Base-by-base conservation (phyloP, 2,888 invertebrate species). In the Pseudococcus viburni region DNA sequence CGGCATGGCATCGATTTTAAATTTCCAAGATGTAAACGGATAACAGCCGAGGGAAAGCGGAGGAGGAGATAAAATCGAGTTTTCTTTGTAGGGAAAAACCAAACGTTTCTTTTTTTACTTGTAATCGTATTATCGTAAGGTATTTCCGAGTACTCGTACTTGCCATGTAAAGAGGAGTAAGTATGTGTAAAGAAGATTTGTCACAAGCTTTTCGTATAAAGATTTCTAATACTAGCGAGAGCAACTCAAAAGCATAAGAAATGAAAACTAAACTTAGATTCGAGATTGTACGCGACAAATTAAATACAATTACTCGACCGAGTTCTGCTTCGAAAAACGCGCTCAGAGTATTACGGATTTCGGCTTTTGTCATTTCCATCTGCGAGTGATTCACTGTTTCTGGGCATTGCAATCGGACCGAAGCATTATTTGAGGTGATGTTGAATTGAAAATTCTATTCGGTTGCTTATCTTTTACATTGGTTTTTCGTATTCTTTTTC, bases 231-330 rank as follows among this genome's bases (percentile, higher is more conserved):
- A 42, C 42, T 42, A 8, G 42, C 42, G 42, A 42, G 42, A 42
- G 42, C 12, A 68, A 68, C 68, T 68, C 68, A 26, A 68, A 51
- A 68, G 68, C 68, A 68, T 68, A 68, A 68, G 68, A 68, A 68
- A 68, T 68, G 68, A 68, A 68, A 22, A 26, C 68, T 12, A 68
- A 55, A 55, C 55, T 55, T 55, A 55, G 55, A 55, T 55, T 7
- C 55, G 68, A 68, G 68, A 68, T 68, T 68, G 26, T 68, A 26
- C 68, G 68, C 68, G 68, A 68, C 68, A 68, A 68, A 68, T 68
- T 68, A 68, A 68, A 68, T 68, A 68, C 68, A 68, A 68, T 68
- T 68, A 68, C 26, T 68, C 68, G 68, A 68, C 68, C 26, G 26
- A 68, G 68, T 68, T 68, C 68, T 55, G 55, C 26, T 68, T 68